These are phyloP conservation scores for Noctua janthe DNA, from an alignment of 2,888 invertebrate species.

Conservation along the genomic window DNA sequence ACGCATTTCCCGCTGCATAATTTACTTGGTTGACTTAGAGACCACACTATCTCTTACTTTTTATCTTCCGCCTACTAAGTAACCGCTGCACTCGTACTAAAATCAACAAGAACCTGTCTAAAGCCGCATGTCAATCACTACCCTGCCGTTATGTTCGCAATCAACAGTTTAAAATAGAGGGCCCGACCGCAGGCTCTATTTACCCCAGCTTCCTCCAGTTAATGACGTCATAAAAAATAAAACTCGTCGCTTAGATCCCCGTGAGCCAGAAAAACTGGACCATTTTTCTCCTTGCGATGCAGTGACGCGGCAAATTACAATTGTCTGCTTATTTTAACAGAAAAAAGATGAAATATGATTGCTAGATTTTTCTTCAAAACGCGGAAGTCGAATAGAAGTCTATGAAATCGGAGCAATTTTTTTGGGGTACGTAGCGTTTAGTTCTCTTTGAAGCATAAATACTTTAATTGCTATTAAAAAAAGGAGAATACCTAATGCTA, in stretches of 20 bases:
- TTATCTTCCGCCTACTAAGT: conserved; percentile 53
- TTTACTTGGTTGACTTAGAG: conserved; percentile 38
- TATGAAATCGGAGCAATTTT: conserved; percentile 18
- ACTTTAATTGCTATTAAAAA: background rate
- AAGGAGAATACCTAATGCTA: background rate
- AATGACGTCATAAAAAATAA: conserved; percentile 89
- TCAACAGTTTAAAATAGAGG: conserved; percentile 82
- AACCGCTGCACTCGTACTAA: conserved; percentile 60
- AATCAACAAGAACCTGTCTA: conserved; percentile 64
- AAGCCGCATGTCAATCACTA: conserved; percentile 68
- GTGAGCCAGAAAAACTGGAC: conserved; percentile 78
- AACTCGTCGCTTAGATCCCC: conserved; percentile 81
- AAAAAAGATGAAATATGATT: conserved; percentile 55
- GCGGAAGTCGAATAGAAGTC: conserved; percentile 19
- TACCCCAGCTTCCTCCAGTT: conserved; percentile 85
- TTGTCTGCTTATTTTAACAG: conserved; percentile 72
- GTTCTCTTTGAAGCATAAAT: background rate
- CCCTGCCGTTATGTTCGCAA: conserved; percentile 73
- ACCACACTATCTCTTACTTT: conserved; percentile 54
- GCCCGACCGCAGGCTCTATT: conserved; percentile 83
- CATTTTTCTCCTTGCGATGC: conserved; percentile 76
- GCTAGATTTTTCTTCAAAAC: conserved; percentile 51
- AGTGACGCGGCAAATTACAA: conserved; percentile 85
- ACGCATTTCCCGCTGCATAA: conserved; percentile 37
- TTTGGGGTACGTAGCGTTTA: background rate